Evolutionary conservation across 2,113 vertebrate genomes (phyloP).

Genomic region (Chamaea fasciata): DNA sequence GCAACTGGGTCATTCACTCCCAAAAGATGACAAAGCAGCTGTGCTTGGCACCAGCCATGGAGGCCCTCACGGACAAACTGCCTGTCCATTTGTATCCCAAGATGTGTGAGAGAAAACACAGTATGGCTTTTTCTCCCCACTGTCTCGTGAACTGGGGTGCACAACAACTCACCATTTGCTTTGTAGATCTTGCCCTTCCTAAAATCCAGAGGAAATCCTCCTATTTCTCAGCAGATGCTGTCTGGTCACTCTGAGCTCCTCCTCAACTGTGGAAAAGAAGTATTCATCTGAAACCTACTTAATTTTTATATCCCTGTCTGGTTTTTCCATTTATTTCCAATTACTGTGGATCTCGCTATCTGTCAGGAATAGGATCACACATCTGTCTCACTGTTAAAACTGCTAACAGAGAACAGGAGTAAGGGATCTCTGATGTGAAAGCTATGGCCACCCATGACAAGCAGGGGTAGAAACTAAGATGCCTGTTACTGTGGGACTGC

Average conservation of each 20-base stretch:
- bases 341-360: rapidly evolving
- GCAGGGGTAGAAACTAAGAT: background rate
- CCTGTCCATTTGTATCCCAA: background rate
- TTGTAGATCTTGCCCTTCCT: background rate
- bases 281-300: background rate
- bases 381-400: background rate
- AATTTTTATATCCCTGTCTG: background rate
- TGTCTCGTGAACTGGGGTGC: background rate
- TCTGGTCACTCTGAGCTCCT: background rate
- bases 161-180: background rate
- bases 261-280: background rate
- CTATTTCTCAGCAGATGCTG: background rate
- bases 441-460: background rate
- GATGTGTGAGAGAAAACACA: background rate
- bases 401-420: background rate
- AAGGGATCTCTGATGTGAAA: background rate
- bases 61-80: background rate
- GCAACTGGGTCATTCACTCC: background rate
- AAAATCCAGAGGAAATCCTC: background rate
- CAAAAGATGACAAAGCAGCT: background rate
- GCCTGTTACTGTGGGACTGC: background rate
- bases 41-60: rapidly evolving
- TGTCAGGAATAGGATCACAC: background rate
- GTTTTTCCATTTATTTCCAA: background rate
- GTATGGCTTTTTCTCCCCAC: background rate